Evolutionary conservation across 1,140 invertebrate species (phyloP), one percentile per base, ranked within the genome.

Genomic region (Drosophila albomicans): DNA sequence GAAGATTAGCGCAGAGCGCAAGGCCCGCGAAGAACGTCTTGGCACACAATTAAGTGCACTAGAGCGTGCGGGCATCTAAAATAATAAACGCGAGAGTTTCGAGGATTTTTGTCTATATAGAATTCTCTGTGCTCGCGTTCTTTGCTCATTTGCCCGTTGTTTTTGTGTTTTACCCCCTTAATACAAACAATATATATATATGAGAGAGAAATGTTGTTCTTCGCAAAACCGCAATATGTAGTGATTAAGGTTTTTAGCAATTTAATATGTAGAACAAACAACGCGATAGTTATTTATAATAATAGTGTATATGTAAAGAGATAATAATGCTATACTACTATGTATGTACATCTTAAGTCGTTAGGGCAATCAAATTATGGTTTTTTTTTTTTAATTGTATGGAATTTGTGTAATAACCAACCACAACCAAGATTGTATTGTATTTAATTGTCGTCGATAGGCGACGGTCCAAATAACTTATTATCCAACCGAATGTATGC

Each of bases 11-110:
- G 95, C 96, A 77, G 94, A 94, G 10, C 93, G 96, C 52, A 94
- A 96, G 81, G 96, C 96, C 3, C 95, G 96, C 88, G 96, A 97
- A 80, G 96, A 97, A 80, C 95, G 96, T 74, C 89, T 97, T 15
- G 94, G 95, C 1, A 95, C 96, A 77, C 96, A 97, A 78, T 90
- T 97, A 3, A 94, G 94, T 73, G 95, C 95, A 75, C 82, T 96
- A 16, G 94, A 96, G 91, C 94, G 94, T 76, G 94, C 95, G 1
- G 95, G 95, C 1, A 91, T 91, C 25, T 91, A 86, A 72, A 38
- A 10, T 38, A 10, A 38, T 38, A 5, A 10, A 38, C 2, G 8
- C 7, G 35, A 10, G 35, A 38, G 20, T 25, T 25, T 10, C 2
- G 8, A 38, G 35, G 35, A 38, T 10, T 38, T 3, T 10, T 38